Evolutionary conservation across 2,797 vertebrate species (phyloP), one percentile per base, ranked within the genome.

Genomic region (Schizopygopsis malacanthus): DNA sequence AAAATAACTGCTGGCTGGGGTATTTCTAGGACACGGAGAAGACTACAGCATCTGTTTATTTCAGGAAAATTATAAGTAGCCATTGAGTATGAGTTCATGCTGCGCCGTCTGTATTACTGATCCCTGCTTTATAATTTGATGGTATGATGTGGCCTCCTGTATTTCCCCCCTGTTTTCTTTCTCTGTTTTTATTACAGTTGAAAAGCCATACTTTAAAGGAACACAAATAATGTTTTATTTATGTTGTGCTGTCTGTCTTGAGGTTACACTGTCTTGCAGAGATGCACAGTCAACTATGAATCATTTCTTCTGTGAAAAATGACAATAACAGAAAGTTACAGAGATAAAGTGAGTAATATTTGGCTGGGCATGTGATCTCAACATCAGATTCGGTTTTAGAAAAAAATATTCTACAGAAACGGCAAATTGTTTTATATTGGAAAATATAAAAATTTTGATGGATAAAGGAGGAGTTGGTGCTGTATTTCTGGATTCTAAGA

Each of bases 101-200:
- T 63, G 79, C 20, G 16, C 33, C 16, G 12, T 67, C 54, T 56
- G 20, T 79, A 79, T 83, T 85, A 86, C 56, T 11, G 16, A 63
- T 45, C 63, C 79, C 50, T 71, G 79, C 82, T 87, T 83, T 90
- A 72, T 84, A 87, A 89, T 90, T 84, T 86, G 39, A 20, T 69
- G 56, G 70, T 75, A 61, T 41, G 83, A 78, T 43, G 86, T 47
- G 72, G 81, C 81, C 83, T 72, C 15, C 45, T 28, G 15, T 4
- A 45, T 28, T 79, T 45, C 41, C 41, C 15, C 1, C 41, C 20
- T 2, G 33, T 52, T 33, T 50, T 54, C 1, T 54, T 37, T 10
- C 0, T 61, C 22, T 79, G 6, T 43, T 20, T 16, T 25, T 41
- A 61, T 63, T 79, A 13, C 39, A 18, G n/a, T 18, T 50, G 4